Base-by-base conservation (phyloP, 2,797 vertebrate genomes). In the Sebastes glaucus region DNA sequence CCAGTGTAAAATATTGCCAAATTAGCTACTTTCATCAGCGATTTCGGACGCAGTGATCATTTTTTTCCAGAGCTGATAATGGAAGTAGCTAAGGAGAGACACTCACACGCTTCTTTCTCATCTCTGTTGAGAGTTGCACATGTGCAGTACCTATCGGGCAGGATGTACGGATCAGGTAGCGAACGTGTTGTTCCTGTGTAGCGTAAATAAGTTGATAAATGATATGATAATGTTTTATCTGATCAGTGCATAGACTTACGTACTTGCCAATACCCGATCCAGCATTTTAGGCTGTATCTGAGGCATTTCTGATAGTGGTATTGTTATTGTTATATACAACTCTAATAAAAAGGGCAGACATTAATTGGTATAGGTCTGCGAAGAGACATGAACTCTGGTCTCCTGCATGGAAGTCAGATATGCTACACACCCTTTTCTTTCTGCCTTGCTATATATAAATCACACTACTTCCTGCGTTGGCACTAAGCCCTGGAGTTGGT, bases 201-300 rank as follows among this genome's bases (percentile, higher is more conserved):
- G 49, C 20, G 2, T 52, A 52, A 9, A 52, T 52, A 10, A 52
- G 49, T 52, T 0, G 8, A n/a, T 52, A 52, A 5, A 52, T 22
- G 0, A 49, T 18, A 18, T 46, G 42, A 46, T 46, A 7, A 1
- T 0, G 14, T 42, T 1, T 0, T 42, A 9, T 52, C 16, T 0
- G 18, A 52, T 52, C 20, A n/a, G 49, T 49, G 46, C 16, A 8
- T 49, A 2, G 46, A 49, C 18, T 20, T 49, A 2, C 18, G 7
- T 49, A 8, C 7, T 18, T 49, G 9, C 2, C 7, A 20, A n/a
- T 52, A 2, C 8, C 46, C 20, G 2, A 52, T 52, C 18, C 46
- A 52, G 18, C 20, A 52, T 20, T 52, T 52, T 52, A 20, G 20
- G 49, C 49, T 5, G 46, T 20, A 49, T 49, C 1, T 18, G 46